phyloP scores from a whole-genome alignment of 1,140 invertebrate species.

The Sinonovacula constricta region DNA sequence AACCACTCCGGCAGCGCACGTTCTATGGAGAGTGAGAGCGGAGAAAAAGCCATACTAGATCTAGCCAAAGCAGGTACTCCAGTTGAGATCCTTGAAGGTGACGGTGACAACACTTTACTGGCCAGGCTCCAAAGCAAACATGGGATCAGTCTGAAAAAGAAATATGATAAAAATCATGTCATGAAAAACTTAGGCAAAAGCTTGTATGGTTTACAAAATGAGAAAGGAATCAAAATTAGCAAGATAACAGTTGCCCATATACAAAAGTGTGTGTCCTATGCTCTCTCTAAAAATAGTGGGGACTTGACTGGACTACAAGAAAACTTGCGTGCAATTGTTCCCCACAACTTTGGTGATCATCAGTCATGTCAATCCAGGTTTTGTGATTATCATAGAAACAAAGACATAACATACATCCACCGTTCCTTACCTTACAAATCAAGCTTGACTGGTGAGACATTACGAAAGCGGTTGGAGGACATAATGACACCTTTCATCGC shows the following conservation, averaged over 20 bases:
- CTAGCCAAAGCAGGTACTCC: neutral
- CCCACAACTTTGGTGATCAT: conserved; percentile 17
- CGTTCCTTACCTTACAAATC: neutral
- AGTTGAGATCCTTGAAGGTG: conserved; percentile 12
- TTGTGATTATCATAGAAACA: conserved; percentile 4
- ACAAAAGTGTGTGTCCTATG: neutral
- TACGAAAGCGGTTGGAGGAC: neutral
- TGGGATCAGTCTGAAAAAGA: conserved; percentile 4
- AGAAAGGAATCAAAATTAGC: conserved; percentile 1
- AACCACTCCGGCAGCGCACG: conserved; percentile 1
- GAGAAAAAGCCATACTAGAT: neutral
- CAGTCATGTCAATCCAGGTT: neutral
- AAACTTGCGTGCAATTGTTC: conserved; percentile 3
- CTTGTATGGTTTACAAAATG: neutral
- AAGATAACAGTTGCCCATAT: neutral
- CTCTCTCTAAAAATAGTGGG: neutral
- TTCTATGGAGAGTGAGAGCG: conserved; percentile 6
- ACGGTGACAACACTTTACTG: conserved; percentile 2
- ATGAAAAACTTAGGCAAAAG: conserved; percentile 5
- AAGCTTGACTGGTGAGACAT: neutral
- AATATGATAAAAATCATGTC: conserved; percentile 14
- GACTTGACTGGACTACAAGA: neutral
- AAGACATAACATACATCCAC: neutral
- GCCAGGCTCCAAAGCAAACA: neutral
- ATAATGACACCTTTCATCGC: neutral